Percentiles rank a stretch among this genome's conserved stretches.
Evolutionary conservation across 2,797 vertebrate species (phyloP).

Genomic region (Malurus leucopterus): DNA sequence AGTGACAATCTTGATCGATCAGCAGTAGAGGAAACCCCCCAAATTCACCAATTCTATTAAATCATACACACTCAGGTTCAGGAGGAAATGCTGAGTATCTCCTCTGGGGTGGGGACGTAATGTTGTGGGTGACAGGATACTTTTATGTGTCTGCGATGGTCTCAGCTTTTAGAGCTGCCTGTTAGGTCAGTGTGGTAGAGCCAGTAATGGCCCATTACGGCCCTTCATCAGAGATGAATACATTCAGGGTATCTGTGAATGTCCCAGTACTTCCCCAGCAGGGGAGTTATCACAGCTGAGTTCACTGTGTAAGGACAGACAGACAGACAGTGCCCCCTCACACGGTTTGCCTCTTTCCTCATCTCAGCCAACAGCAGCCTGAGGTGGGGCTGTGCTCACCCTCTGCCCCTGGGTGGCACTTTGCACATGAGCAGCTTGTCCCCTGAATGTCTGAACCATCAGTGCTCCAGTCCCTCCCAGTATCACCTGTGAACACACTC

Average conservation of each 20-base stretch:
- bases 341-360: neutral
- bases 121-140: neutral
- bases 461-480: neutral
- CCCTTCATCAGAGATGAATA: neutral
- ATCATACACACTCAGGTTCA: neutral
- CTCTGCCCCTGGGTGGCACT: accelerated
- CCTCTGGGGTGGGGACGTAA: accelerated
- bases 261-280: neutral
- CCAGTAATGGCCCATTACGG: neutral
- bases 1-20: neutral
- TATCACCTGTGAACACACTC: neutral
- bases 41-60: neutral
- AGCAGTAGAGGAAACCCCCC: neutral
- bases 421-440: neutral
- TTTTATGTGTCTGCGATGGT: too few relatives aligned
- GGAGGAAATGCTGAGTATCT: neutral
- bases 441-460: neutral
- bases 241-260: neutral
- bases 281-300: neutral
- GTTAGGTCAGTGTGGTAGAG: neutral
- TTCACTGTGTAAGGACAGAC: neutral
- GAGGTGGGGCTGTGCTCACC: neutral
- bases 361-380: neutral
- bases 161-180: neutral
- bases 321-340: neutral